Evolutionary conservation across 2,888 invertebrate species (phyloP).

Genomic region (Tolmerus cingulatus): DNA sequence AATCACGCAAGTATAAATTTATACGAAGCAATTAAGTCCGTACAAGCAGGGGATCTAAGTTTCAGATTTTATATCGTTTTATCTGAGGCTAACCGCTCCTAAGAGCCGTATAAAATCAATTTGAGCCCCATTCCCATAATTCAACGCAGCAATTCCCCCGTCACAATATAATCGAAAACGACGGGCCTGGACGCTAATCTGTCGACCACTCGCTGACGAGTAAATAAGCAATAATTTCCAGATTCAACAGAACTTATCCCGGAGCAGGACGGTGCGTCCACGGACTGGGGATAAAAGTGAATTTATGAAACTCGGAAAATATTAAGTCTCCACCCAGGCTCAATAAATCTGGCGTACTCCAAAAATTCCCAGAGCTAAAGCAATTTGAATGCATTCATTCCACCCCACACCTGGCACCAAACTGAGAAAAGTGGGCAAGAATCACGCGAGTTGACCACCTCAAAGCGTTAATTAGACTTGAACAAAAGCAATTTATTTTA

Average conservation of each 20-base stretch:
- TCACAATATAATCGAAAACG: background rate
- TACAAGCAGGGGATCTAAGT: background rate
- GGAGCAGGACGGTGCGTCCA: background rate
- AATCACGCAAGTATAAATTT: background rate
- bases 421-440: background rate
- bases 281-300: background rate
- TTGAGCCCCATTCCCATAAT: background rate
- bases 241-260: background rate
- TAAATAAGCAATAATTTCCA: background rate
- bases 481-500: background rate
- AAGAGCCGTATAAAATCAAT: background rate
- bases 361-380: background rate
- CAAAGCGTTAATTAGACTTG: background rate
- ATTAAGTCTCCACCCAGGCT: background rate
- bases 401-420: background rate
- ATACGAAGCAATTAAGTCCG: background rate
- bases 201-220: background rate
- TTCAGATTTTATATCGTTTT: background rate
- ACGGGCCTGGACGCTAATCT: background rate
- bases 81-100: background rate
- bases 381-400: background rate
- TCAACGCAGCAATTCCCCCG: background rate
- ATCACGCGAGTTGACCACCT: background rate
- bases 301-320: constrained; percentile 5
- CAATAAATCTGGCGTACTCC: background rate